Percentiles rank a stretch among this genome's conserved stretches.
Evolutionary conservation across 2,113 vertebrate species (phyloP).

Genomic region (Ameiurus melas): DNA sequence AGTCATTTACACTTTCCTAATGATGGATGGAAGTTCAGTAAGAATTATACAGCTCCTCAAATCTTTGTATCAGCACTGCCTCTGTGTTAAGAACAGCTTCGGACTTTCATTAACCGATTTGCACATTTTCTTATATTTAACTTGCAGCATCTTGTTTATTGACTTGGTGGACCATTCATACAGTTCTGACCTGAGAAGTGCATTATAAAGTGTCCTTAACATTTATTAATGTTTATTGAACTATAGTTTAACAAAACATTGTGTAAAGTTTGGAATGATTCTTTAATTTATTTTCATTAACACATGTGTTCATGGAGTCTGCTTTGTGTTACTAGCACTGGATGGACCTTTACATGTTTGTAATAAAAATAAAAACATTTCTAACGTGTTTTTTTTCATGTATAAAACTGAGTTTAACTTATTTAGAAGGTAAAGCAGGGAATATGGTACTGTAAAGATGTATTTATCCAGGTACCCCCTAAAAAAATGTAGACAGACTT

Average conservation of each 20-base stretch:
- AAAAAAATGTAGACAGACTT: too few species aligned
- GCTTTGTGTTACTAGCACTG: background rate
- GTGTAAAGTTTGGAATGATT: background rate
- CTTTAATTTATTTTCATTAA: background rate
- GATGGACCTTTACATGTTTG: background rate
- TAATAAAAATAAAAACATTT: background rate
- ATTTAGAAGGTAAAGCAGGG: background rate
- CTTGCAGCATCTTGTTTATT: background rate
- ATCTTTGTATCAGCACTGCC: background rate
- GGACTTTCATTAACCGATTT: background rate
- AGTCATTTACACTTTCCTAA: background rate
- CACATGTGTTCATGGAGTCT: background rate
- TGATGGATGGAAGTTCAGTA: background rate
- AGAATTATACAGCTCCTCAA: background rate
- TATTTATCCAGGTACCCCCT: too few species aligned
- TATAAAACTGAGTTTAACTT: background rate
- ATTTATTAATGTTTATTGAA: background rate
- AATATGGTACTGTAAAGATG: too few species aligned
- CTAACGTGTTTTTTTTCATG: background rate
- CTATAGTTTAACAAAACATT: background rate
- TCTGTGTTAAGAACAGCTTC: background rate
- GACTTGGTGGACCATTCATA: background rate
- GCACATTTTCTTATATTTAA: background rate
- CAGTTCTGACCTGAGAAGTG: background rate
- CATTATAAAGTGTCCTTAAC: slow-evolving; percentile 38